Base-by-base conservation (phyloP, 92 coral and sea anemone species). In the Hydrozoanthus gracilis region DNA sequence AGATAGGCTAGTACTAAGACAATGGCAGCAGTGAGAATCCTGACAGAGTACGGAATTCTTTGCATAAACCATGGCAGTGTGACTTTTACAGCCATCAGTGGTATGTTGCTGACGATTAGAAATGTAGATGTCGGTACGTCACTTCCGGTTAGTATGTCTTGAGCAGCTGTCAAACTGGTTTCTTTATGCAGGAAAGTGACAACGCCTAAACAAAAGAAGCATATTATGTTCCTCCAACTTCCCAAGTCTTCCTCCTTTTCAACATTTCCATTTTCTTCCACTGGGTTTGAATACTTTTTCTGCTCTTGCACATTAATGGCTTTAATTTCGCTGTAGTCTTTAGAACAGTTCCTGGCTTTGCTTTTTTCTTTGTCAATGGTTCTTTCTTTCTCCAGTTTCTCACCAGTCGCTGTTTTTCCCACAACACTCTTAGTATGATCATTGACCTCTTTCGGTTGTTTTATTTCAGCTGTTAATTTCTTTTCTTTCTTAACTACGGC, bases 131-230 rank as follows among this genome's bases (percentile, higher is more conserved):
- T 80, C 0, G 85, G 73, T 5, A 80, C 11, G 20, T 65, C 85
- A 80, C 85, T 80, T 80, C 85, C 85, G 2, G 73, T 50, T 6
- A 80, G 54, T 7, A 80, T 80, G 49, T 80, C 85, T 10, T 80
- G 85, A 48, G 85, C 62, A 48, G 85, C 85, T 48, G 73, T 67
- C 17, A 80, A 45, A 18, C 73, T 51, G 11, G 73, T 45, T 65
- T 80, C 85, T 9, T 47, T 64, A 69, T 80, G 85, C 27, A 80
- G 58, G 74, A 47, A 64, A 10, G 61, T n/a, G 3, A 80, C n/a
- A 45, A 80, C 6, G 3, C 85, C 85, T 4, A 80, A 48, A 20
- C 17, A 65, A 80, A 80, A 80, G 58, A 80, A 79, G 17, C 71
- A 80, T 3, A n/a, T 16, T 49, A 80, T 80, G 13, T 80, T 65